A percentile compares a stretch with the other conserved stretches of the same genome.
Evolutionary conservation across 2,797 vertebrate genomes (phyloP).

Genomic region (Eulemur rubriventer): DNA sequence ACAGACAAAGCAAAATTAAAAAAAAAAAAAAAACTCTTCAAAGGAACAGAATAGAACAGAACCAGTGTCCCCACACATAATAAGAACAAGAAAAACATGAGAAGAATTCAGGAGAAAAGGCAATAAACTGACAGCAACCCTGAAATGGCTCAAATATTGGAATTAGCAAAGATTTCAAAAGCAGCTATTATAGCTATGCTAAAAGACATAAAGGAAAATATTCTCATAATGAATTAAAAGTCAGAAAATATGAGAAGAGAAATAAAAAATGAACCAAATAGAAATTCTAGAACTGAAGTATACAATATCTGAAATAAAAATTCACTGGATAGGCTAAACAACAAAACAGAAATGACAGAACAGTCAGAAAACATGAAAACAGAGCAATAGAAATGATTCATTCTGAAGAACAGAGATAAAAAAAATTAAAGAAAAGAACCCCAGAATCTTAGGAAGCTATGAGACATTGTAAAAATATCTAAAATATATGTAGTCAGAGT

Average conservation of each 20-base stretch:
- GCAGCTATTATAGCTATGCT: not conserved
- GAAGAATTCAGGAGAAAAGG: not conserved
- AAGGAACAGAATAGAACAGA: not conserved
- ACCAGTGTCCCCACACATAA: not conserved
- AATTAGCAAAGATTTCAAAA: slow-evolving; percentile 44
- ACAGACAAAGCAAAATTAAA: not conserved
- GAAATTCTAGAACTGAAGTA: slow-evolving; percentile 29
- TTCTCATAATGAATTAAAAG: not conserved
- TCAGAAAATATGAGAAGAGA: not conserved
- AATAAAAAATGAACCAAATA: not conserved
- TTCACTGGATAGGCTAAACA: not conserved
- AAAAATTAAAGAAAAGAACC: not conserved
- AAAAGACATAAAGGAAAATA: slow-evolving; percentile 32
- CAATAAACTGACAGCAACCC: not conserved
- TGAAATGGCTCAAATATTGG: not conserved
- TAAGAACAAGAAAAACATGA: not conserved
- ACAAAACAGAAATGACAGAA: not conserved
- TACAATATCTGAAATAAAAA: slow-evolving; percentile 11
- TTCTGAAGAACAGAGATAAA: not conserved
- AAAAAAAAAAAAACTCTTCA: not conserved
- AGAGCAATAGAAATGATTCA: not conserved
- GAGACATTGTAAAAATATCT: not conserved
- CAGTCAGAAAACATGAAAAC: not conserved
- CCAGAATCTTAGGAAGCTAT: not conserved
- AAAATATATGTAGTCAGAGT: not conserved